Evolutionary conservation across 2,797 vertebrate genomes (phyloP), one percentile per base, ranked within the genome.

Genomic region (Myotis vivesi): DNA sequence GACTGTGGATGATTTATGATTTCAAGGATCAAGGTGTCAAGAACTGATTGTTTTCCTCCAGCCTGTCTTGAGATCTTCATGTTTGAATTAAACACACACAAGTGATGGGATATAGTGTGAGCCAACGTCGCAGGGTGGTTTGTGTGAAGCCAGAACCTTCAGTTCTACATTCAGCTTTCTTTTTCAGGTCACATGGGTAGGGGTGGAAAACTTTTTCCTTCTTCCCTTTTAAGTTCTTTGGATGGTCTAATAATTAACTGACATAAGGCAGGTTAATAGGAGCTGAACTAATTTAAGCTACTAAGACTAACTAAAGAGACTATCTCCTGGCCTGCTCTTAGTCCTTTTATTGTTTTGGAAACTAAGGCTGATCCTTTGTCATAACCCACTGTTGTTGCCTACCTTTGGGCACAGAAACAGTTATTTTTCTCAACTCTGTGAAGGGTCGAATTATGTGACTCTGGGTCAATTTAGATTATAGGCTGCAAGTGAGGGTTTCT

Each of bases 1-100:
- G 66, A 82, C 80, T 66, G 10, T 80, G 62, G 89, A 89, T 86
- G 93, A 95, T 97, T 95, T 94, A 92, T 84, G 91, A 95, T 80
- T 95, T 88, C 94, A 55, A 88, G 75, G 86, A 86, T 23, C 73
- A 94, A 94, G 57, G 33, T 95, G 75, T 89, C 64, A 83, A 91
- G 85, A 88, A 73, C 33, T 68, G 73, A 91, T 68, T 55, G 9
- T 62, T 92, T 91, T 79, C 5, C 46, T n/a, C 13, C 0, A 91
- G 25, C 11, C 57, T 95, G 17, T 95, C 77, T 86, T 91, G 33
- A 30, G 51, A 71, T 75, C 55, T 87, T 95, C 62, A 36, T 87
- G 33, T 94, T 88, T 93, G 72, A 91, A 94, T 93, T 80, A 73
- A 90, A 89, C 6, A 62, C 57, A 92, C 64, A 81, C 2, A 36